Evolutionary conservation across 2,797 vertebrate species (phyloP), one percentile per base, ranked within the genome.

Genomic region (Nothura maculosa): DNA sequence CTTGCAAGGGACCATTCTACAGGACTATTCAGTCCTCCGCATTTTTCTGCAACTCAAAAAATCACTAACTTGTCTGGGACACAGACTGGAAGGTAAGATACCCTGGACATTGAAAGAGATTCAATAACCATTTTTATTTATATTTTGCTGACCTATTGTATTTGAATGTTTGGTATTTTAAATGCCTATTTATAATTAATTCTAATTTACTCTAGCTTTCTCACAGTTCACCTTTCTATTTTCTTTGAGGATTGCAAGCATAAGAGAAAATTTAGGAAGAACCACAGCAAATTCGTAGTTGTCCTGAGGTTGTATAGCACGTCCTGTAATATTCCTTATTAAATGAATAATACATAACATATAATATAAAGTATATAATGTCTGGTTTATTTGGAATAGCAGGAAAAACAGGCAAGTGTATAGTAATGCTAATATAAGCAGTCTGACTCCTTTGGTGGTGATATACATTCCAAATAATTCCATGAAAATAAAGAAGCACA

Each of bases 391-490:
- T 66, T 61, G 16, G 42, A 69, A 60, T 77, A 74, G 2, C 27
- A 1, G 3, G 6, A 0, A 1, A 68, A 50, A 54, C 54, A 20
- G 1, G 0, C 5, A 2, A 38, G 2, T 62, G 77, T 77, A n/a
- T n/a, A 34, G n/a, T 3, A 12, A 1, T 66, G 5, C 10, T 66
- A 73, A 25, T 32, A 60, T n/a, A 55, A n/a, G 18, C 54, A 55
- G 64, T 68, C 45, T 47, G n/a, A 0, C 0, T 80, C 8, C 18
- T 79, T 72, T 38, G 52, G 4, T 1, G 52, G 5, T 67, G 32
- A 32, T 15, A 27, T 21, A 27, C 30, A 63, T 66, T 66, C 6
- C 16, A 91, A 79, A 66, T 57, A 63, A 57, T 90, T 84, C 55
- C 22, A 48, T n/a, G 10, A 42, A 76, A 73, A 69, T 28, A 58